phyloP scores from a whole-genome alignment of 2,888 invertebrate species.

The Rhaphigaster nebulosa region DNA sequence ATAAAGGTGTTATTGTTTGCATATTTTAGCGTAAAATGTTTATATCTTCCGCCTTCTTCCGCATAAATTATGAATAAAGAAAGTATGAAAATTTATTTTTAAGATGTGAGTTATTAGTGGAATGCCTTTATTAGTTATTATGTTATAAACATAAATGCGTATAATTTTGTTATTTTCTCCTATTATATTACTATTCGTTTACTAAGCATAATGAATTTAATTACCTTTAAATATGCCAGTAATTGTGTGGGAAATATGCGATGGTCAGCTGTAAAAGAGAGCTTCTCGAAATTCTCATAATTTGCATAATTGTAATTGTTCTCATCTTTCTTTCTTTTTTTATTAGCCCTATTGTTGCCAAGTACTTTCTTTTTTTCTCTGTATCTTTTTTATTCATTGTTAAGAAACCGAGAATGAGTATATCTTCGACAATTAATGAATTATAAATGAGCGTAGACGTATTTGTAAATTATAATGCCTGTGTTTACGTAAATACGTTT shows the following conservation, averaged over 20 bases:
- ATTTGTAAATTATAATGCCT: too few relatives aligned
- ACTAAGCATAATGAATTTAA: constrained; percentile 13
- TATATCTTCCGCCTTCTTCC: too few relatives aligned
- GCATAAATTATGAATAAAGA: too few relatives aligned
- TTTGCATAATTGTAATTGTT: not conserved
- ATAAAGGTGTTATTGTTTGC: too few relatives aligned
- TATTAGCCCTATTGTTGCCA: not conserved
- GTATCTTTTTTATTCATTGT: not conserved
- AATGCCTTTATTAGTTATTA: too few relatives aligned
- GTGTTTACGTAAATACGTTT: too few relatives aligned
- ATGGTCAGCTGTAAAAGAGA: not conserved
- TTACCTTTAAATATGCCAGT: not conserved
- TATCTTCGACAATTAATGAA: too few relatives aligned
- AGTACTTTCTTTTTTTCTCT: not conserved
- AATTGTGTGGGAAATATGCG: not conserved
- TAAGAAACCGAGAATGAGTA: not conserved
- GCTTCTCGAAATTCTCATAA: not conserved
- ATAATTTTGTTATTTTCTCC: not conserved
- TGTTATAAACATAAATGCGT: too few relatives aligned
- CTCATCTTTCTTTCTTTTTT: not conserved
- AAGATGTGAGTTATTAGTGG: too few relatives aligned
- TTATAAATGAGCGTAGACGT: too few relatives aligned
- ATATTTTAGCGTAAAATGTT: too few relatives aligned
- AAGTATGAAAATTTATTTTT: too few relatives aligned
- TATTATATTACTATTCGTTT: not conserved